Base-by-base conservation (phyloP, 2,113 vertebrate genomes). In the Menidia beryllina region DNA sequence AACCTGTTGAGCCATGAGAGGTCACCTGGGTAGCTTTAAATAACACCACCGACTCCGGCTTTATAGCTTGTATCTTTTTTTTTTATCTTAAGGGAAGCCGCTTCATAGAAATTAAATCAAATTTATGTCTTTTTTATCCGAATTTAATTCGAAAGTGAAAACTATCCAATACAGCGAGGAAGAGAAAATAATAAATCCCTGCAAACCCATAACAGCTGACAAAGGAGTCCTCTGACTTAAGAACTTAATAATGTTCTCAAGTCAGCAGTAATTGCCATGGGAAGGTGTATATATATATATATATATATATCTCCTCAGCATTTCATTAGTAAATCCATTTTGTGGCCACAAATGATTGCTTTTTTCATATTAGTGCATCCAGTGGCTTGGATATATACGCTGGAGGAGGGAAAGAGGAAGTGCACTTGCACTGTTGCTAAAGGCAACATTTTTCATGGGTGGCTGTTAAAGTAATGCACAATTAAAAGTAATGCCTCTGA, bases 251-350 rank as follows among this genome's bases (percentile, higher is more conserved):
- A 61, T 45, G 49, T 61, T 67, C 51, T 39, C 76, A 30, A 74
- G 45, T 21, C 39, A 41, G 56, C 30, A 17, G 21, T 45, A 43
- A 72, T 69, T 69, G 41, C 66, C 50, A 48, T 14, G 45, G 69
- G 45, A 79, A 56, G 74, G 62, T 41, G 48, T 70, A 41, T 68
- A 45, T 34, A 8, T 30, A 8, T 30, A 8, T 30, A 8, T 30
- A 30, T 30, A 34, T 34, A 34, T 34, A 5, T 47, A 74, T 21
- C 50, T 62, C 26, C 47, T 52, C 34, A 75, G 57, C 27, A 59
- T 79, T 85, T 81, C 61, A 88, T 83, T 79, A 69, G 55, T 50
- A 64, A 80, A 84, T 84, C 72, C 48, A 77, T 72, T 79, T 52
- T 70, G 39, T 51, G 70, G 57, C 55, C 48, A 54, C 26, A 75